Conservation (phyloP, 53 echinoderm and acorn worm genomes). For the Temnopleurus reevesii region DNA sequence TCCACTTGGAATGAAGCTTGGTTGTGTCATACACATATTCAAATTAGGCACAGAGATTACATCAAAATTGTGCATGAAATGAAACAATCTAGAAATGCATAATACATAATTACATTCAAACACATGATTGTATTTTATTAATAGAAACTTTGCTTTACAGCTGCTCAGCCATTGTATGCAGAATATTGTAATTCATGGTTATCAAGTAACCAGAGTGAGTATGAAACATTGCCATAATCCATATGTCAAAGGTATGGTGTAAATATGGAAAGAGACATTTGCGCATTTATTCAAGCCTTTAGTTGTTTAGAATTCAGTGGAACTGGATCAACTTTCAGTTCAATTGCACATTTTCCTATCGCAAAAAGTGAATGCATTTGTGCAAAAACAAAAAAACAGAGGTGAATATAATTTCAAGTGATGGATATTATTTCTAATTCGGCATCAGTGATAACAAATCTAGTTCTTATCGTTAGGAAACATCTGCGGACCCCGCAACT, state of each 20-base stretch:
- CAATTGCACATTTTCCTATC: background rate
- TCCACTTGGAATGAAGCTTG: conserved; percentile 27
- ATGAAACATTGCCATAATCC: no score
- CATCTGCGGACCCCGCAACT: no score
- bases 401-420: no score
- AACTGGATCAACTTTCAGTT: background rate
- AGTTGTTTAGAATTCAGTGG: background rate
- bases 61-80: conserved; percentile 3
- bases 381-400: no score
- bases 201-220: no score
- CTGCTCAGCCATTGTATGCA: background rate
- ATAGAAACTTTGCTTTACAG: no score
- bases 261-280: background rate
- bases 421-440: no score
- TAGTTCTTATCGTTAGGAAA: no score
- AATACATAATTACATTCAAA: background rate
- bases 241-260: background rate
- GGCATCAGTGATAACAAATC: no score
- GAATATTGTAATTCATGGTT: no score
- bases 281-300: background rate
- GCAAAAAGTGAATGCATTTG: background rate
- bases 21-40: background rate
- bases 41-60: conserved; percentile 37
- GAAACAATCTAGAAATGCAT: background rate
- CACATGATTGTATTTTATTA: background rate